Evolutionary conservation across 2,113 vertebrate genomes (phyloP).

Genomic region (Colius striatus): DNA sequence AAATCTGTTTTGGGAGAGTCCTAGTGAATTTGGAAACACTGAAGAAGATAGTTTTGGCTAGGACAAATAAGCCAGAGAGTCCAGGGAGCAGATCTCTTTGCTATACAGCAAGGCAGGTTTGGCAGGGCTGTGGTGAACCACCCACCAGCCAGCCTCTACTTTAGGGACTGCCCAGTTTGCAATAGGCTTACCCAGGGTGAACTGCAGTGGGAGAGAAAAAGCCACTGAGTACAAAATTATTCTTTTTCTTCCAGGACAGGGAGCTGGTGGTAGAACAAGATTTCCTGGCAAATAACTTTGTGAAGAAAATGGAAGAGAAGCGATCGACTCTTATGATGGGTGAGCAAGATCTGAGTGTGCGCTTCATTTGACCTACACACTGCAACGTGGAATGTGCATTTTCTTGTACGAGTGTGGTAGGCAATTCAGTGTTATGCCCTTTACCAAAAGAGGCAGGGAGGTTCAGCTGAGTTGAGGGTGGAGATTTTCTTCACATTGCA

Average conservation of each 20-base stretch:
- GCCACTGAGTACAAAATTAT: background rate
- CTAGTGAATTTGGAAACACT: background rate
- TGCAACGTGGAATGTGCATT: background rate
- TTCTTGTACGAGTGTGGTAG: background rate
- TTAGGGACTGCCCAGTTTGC: background rate
- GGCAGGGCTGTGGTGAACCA: background rate
- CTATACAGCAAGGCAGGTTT: background rate
- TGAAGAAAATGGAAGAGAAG: background rate
- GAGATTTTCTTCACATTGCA: background rate
- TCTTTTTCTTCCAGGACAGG: background rate
- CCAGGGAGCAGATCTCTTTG: background rate
- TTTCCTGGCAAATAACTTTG: background rate
- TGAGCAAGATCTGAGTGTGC: background rate
- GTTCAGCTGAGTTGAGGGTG: background rate
- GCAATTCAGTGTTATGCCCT: background rate
- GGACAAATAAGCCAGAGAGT: background rate
- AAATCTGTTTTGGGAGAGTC: background rate
- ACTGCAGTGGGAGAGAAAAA: background rate
- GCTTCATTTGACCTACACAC: background rate
- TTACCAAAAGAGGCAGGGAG: background rate
- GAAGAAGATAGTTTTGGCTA: background rate
- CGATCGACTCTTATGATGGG: background rate
- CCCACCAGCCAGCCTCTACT: background rate
- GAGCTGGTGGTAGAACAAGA: background rate
- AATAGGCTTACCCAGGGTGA: background rate